Base-by-base conservation (phyloP, 2,113 vertebrate species). In the Hemicordylus capensis region DNA sequence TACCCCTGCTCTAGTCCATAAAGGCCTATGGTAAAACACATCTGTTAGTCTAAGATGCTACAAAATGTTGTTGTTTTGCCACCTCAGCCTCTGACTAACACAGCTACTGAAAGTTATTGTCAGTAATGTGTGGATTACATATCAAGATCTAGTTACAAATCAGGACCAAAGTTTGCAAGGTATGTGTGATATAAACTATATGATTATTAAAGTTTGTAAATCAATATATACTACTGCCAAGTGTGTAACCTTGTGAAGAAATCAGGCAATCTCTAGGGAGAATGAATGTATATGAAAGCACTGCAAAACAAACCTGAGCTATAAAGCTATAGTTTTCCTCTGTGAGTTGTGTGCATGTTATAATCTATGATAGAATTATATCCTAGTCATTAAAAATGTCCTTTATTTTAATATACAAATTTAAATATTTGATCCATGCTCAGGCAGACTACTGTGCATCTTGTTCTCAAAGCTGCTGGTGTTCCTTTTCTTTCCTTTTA, bases 301-400 rank as follows among this genome's bases (percentile, higher is more conserved):
- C 24, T 86, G 39, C 28, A 67, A 88, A 64, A 78, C 9, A 51
- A 20, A 64, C 81, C 14, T 83, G 56, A 83, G n/a, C 64, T 84
- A 75, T 6, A 75, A 48, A 42, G 20, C 69, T 74, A 48, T 74
- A 74, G 26, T 44, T 63, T 75, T 19, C n/a, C 88, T 72, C 59
- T 46, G 87, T 79, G 22, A 12, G 39, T 70, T 0, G 0, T 73
- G 15, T 6, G 81, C 20, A 76, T 90, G 70, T 48, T 37, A 69
- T 56, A 85, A 93, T 80, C 42, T 3, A 0, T 84, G 78, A 76
- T 81, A 87, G 77, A 90, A 70, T 70, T 44, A 72, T 72, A 78
- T 66, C 42, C 44, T 79, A n/a, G 26, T 83, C 72, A 85, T 75
- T 93, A 66, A 79, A 8, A 82, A 86, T 70, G 90, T 80, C 75